Conservation (phyloP, 2,888 invertebrate genomes). For the Scrobipalpa costella region DNA sequence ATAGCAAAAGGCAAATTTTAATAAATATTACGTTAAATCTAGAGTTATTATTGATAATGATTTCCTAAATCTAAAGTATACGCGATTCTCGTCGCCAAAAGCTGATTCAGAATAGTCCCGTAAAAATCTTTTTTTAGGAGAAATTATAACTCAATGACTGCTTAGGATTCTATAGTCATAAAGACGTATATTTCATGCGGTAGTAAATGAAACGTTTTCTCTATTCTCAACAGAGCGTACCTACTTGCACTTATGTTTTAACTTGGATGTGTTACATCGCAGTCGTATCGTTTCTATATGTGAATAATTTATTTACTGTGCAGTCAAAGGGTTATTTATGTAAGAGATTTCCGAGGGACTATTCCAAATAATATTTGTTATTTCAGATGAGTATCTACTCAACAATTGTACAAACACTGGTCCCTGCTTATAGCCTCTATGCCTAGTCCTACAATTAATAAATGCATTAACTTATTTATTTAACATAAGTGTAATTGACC, state of each 20-base stretch:
- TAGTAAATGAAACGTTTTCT: background rate
- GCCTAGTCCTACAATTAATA: conserved; percentile 47
- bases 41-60: conserved; percentile 16
- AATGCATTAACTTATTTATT: conserved; percentile 51
- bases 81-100: conserved; percentile 14
- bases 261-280: background rate
- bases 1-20: conserved; percentile 1
- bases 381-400: conserved; percentile 47
- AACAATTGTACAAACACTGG: conserved; percentile 61
- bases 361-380: conserved; percentile 62
- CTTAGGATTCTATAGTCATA: background rate
- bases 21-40: conserved; percentile 17
- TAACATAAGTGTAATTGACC: conserved; percentile 15
- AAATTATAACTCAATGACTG: background rate
- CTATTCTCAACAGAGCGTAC: background rate
- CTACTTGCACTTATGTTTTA: background rate
- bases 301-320: background rate
- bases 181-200: too few relatives aligned
- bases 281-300: too few relatives aligned
- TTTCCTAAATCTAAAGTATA: conserved; percentile 10
- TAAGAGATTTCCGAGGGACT: conserved; percentile 58
- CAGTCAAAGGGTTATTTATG: background rate
- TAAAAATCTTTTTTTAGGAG: conserved; percentile 42
- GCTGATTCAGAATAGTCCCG: conserved; percentile 68
- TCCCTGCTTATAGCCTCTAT: conserved; percentile 38